Evolutionary conservation across 2,113 vertebrate genomes (phyloP), one percentile per base, ranked within the genome.

Genomic region (Nibea coibor): DNA sequence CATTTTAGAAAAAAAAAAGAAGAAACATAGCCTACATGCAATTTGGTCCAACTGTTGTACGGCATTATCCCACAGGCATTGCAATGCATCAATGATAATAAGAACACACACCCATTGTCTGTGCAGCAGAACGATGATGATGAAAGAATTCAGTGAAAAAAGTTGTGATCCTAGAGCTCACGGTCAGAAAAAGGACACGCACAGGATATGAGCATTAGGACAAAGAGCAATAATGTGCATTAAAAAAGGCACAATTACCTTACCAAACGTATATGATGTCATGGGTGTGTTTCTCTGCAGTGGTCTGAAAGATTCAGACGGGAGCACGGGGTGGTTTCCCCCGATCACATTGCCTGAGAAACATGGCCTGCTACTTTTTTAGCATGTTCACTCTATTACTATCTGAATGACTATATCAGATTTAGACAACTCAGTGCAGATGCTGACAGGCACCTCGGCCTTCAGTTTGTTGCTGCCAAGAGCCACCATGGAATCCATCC

Each of bases 401-500:
- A 72, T 92, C 80, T 89, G 80, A 90, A 94, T 90, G 91, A 85
- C 82, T 92, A 74, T 84, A 83, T 93, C 85, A 68, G 88, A 93
- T 89, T 94, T 86, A 91, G 90, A 94, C 92, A 93, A 88, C 87
- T 84, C 66, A 61, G 87, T 83, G 80, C 86, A 92, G 88, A 93
- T 86, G 87, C 83, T 89, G 91, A 91, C 84, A 89, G 81, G 78
- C 82, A 88, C 78, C 78, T 83, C 43, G 31, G 81, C 59, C 75
- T 54, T 84, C 83, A 72, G 58, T 31, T 45, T 47, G 26, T 47
- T 50, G 48, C 86, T 90, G 87, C 91, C 87, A 93, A 87, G 48
- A 93, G 72, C 83, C 86, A 91, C 75, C 84, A 79, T 73, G 90
- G 90, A 89, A 74, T 90, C 80, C 72, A 81, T 91, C 83, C 87